Conservation (phyloP, 2,113 vertebrate genomes). For the Sander vitreus region DNA sequence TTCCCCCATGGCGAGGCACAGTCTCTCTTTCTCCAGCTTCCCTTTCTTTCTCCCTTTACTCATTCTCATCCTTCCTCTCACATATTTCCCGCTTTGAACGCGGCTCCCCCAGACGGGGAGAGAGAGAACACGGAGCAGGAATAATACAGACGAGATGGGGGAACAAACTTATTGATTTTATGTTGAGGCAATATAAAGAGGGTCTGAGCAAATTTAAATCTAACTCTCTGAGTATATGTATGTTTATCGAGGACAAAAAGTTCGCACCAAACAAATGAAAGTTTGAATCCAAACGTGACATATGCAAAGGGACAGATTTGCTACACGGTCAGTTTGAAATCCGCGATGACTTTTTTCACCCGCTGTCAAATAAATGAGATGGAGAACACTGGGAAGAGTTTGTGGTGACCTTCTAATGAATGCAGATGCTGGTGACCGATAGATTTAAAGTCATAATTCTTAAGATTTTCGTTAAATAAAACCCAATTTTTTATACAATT, state of each 20-base stretch:
- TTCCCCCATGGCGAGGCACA: constrained; percentile 41
- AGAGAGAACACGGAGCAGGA: constrained; percentile 36
- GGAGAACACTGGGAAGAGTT: not conserved
- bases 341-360: not conserved
- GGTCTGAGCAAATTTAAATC: not conserved
- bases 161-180: constrained; percentile 56
- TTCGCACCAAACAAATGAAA: not conserved
- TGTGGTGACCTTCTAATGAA: not conserved
- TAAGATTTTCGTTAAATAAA: not conserved
- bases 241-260: not conserved
- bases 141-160: constrained; percentile 32
- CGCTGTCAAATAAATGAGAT: not conserved
- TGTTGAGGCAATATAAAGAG: constrained; percentile 14
- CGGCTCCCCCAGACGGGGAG: constrained; percentile 1
- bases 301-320: not conserved
- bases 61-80: constrained; percentile 5
- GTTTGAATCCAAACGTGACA: not conserved
- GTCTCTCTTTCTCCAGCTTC: constrained; percentile 15
- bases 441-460: not conserved
- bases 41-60: not conserved
- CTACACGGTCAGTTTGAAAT: not conserved
- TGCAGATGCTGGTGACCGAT: not conserved
- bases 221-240: not conserved
- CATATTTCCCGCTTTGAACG: constrained; percentile 48
- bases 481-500: not conserved